phyloP scores from a whole-genome alignment of 2,888 invertebrate genomes.

The Apocheima hispidaria region DNA sequence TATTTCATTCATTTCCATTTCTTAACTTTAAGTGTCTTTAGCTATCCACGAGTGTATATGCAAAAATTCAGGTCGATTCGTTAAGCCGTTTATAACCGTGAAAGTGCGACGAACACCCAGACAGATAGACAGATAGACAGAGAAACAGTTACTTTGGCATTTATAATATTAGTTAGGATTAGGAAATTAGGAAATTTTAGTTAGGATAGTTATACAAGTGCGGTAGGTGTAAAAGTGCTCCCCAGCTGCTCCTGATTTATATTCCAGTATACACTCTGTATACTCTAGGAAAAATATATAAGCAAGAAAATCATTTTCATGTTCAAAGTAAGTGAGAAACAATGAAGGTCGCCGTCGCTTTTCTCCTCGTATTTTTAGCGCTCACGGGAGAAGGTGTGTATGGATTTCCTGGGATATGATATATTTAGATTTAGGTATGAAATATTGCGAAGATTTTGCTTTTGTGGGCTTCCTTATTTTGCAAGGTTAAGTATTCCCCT shows the following conservation, averaged over 20 bases:
- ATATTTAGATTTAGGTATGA: slow-evolving; percentile 1
- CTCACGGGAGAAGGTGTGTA: slow-evolving; percentile 23
- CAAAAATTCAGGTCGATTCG: too few relatives aligned
- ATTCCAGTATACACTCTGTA: slow-evolving; percentile 1
- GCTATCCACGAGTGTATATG: too few relatives aligned
- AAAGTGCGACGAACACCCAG: too few relatives aligned
- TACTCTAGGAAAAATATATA: slow-evolving; percentile 12
- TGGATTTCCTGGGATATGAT: slow-evolving; percentile 12
- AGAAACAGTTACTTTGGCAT: too few relatives aligned
- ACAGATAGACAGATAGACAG: too few relatives aligned
- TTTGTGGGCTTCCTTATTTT: not conserved
- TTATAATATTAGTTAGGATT: too few relatives aligned
- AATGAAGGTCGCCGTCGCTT: slow-evolving; percentile 27
- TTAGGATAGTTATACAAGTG: not conserved
- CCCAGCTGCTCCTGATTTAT: not conserved
- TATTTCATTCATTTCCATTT: too few relatives aligned
- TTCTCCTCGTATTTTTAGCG: slow-evolving; percentile 24
- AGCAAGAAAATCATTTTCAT: slow-evolving; percentile 13
- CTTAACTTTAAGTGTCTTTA: too few relatives aligned
- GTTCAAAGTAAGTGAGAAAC: slow-evolving; percentile 21
- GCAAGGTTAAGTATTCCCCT: too few relatives aligned
- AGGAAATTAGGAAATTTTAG: too few relatives aligned
- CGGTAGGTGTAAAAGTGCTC: not conserved
- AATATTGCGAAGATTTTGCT: slow-evolving; percentile 3
- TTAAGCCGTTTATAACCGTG: too few relatives aligned